Evolutionary conservation across 2,113 vertebrate genomes (phyloP), one percentile per base, ranked within the genome.

Genomic region (Leucosticte australis): DNA sequence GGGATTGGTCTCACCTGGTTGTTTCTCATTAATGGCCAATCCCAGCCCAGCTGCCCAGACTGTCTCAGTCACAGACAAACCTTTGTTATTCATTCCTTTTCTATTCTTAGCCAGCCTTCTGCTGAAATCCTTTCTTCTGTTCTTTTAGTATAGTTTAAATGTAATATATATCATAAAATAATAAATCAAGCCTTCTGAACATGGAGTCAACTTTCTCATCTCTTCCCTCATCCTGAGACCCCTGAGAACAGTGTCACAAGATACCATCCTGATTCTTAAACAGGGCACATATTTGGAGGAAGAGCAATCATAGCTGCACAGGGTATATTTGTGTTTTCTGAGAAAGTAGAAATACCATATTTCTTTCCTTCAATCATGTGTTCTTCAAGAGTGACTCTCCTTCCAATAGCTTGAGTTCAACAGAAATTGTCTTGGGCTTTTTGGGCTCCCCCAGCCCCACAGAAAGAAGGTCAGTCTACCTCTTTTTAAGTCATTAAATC

Each of bases 391-490:
- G 2, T 6, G 11, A 50, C 10, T 47, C 12, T 20, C 41, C 33
- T 73, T 82, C 56, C 26, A 70, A 27, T 13, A 47, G 5, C 8
- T 20, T 9, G 7, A 46, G 79, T 85, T 75, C 65, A 79, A 41
- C 2, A 50, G 31, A 46, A 59, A 30, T 7, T 70, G 44, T 2
- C 20, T 55, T 88, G 31, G 33, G 2, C 27, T 42, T 56, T 4
- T 37, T 53, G 35, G 10, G 11, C 20, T 44, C 2, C 10, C 7
- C 18, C 13, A 56, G 3, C 0, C 10, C 4, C 15, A 1, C 22
- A 27, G 26, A 77, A 50, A 12, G 7, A 31, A 70, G 13, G 3
- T 22, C 31, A 67, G 20, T 46, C 21, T 56, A 19, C n/a, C 15
- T n/a, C 9, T 60, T 78, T 70, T 44, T 44, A 22, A 35, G 18